These are phyloP conservation scores for Chionomys nivalis DNA, from an alignment of 2,113 vertebrate genomes.

Conservation along the genomic window DNA sequence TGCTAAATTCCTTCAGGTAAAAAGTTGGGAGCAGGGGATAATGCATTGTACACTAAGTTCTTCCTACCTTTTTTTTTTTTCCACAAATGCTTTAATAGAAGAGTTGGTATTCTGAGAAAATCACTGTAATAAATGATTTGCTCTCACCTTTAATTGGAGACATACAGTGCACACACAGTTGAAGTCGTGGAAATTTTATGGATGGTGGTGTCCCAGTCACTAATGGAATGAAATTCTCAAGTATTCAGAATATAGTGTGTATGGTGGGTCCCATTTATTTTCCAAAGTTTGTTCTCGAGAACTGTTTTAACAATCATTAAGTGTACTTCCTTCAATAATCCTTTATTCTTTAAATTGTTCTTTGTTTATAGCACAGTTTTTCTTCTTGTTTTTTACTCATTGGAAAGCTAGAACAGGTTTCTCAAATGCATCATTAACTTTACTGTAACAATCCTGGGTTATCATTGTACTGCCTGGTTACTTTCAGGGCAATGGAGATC, in stretches of 20 bases:
- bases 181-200: background rate
- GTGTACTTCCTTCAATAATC: background rate
- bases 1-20: background rate
- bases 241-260: background rate
- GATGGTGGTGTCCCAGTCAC: background rate
- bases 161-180: background rate
- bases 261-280: background rate
- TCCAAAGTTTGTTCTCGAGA: background rate
- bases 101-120: background rate
- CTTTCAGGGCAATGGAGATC: conserved; percentile 35
- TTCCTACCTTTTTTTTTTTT: background rate
- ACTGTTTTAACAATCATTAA: background rate
- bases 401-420: background rate
- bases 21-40: no score
- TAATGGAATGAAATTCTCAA: background rate
- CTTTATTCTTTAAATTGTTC: background rate
- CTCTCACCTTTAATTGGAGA: background rate
- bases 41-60: background rate
- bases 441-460: background rate
- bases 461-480: background rate
- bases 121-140: background rate
- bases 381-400: background rate
- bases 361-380: background rate
- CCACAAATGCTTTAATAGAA: background rate
- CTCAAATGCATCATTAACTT: background rate